Evolutionary conservation across 2,113 vertebrate species (phyloP).

Genomic region (Fulmarus glacialis): DNA sequence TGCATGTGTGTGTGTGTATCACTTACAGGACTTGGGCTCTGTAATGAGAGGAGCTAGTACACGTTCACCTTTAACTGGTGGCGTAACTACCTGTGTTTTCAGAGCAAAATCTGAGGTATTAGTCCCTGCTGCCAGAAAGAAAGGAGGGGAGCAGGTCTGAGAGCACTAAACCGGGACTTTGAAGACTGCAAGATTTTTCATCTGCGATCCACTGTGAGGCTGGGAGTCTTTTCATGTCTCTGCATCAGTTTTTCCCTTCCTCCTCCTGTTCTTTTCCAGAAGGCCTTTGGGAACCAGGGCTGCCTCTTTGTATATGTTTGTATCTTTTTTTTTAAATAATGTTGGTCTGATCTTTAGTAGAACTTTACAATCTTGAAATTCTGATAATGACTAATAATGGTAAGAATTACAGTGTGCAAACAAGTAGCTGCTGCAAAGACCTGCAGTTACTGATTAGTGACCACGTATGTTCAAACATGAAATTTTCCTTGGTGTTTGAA

Average conservation of each 20-base stretch:
- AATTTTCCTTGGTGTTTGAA: not conserved
- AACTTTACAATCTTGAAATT: not conserved
- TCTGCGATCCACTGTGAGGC: not conserved
- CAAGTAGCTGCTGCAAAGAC: not conserved
- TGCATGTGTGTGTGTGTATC: not conserved
- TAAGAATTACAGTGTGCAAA: not conserved
- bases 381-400: not conserved
- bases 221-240: not conserved
- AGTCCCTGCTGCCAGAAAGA: not conserved
- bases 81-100: not conserved
- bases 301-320: not conserved
- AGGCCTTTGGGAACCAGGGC: not conserved
- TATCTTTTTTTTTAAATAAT: not conserved
- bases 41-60: not conserved
- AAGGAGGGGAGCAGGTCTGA: not conserved
- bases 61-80: fast-evolving
- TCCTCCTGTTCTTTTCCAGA: not conserved
- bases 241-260: not conserved
- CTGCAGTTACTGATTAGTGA: not conserved
- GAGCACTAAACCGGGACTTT: not conserved
- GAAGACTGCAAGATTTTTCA: not conserved
- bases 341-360: not conserved
- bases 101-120: not conserved
- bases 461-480: not conserved
- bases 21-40: not conserved